Base-by-base conservation (phyloP, 1,140 invertebrate species). In the Pararge aegeria region DNA sequence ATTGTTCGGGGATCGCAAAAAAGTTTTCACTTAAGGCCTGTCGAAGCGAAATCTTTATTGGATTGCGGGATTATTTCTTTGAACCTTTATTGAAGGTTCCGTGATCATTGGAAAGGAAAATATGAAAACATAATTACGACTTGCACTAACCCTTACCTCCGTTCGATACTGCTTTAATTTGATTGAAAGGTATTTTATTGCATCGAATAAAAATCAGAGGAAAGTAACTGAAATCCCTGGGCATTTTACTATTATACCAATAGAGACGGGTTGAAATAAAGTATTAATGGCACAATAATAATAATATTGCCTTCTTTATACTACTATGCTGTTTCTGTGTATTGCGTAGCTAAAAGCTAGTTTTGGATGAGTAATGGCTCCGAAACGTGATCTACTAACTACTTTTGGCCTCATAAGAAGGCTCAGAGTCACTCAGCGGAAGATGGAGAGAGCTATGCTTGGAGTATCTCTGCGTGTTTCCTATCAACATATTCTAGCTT, bases 11-110 rank as follows among this genome's bases (percentile, higher is more conserved):
- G 78, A 83, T 78, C 77, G 75, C 76, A 83, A 84, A 84, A 80
- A 84, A 87, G 86, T 86, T 86, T 89, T 89, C 82, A 86, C 86
- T 87, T 83, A 87, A 77, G 44, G 78, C 73, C 73, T 79, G 78
- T 78, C 78, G 76, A 76, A 75, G 75, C 78, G 77, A 80, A 80
- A 81, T 87, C 78, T 88, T 84, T 89, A 87, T 89, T 84, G 80
- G 74, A 86, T 82, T 78, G 71, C 57, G 68, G 74, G 73, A 82
- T 86, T 82, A 82, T 88, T 81, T 80, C 78, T 80, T 81, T 77
- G 73, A 74, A 63, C 66, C 62, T 69, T 61, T 66, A 55, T 75
- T 64, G 64, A 56, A 59, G 61, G 66, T 49, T 63, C 64, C 61
- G 53, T 71, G 67, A 71, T 73, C 69, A 70, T 38, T 75, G 60